Evolutionary conservation across 2,797 vertebrate species (phyloP).

Genomic region (Pangasius krempfi): DNA sequence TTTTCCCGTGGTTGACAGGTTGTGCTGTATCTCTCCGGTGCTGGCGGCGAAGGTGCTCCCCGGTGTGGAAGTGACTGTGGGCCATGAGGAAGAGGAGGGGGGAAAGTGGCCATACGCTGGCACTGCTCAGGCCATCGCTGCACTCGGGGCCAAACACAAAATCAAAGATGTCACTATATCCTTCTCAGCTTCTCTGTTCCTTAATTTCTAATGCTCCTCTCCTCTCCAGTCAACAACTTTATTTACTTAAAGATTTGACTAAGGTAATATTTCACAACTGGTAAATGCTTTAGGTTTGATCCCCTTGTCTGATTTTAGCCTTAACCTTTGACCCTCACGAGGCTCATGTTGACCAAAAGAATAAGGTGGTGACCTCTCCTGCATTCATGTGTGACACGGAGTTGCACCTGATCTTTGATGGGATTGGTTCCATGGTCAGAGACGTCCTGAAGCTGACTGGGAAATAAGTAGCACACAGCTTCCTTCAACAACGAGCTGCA

Average conservation of each 20-base stretch:
- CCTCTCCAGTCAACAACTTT: background rate
- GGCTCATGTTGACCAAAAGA: constrained; percentile 79
- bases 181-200: constrained; percentile 60
- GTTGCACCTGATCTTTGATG: constrained; percentile 82
- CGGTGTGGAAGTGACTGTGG: constrained; percentile 84
- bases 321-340: constrained; percentile 73
- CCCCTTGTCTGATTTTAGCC: constrained; percentile 49
- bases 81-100: constrained; percentile 82
- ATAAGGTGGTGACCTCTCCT: constrained; percentile 83
- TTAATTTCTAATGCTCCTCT: no score
- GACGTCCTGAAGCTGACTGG: constrained; percentile 77
- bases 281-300: background rate
- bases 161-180: constrained; percentile 85
- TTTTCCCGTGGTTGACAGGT: constrained; percentile 63
- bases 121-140: constrained; percentile 79
- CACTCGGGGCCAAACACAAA: constrained; percentile 81
- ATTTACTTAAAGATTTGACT: background rate
- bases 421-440: constrained; percentile 83
- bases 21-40: constrained; percentile 86
- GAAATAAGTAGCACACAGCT: constrained; percentile 65
- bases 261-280: background rate
- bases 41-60: constrained; percentile 82
- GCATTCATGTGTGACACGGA: constrained; percentile 86
- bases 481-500: background rate
- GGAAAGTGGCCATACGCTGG: constrained; percentile 85